Percentiles rank a stretch among this genome's conserved stretches.
Conservation (phyloP, 2,888 invertebrate species). For the Drosophila infuscata region DNA sequence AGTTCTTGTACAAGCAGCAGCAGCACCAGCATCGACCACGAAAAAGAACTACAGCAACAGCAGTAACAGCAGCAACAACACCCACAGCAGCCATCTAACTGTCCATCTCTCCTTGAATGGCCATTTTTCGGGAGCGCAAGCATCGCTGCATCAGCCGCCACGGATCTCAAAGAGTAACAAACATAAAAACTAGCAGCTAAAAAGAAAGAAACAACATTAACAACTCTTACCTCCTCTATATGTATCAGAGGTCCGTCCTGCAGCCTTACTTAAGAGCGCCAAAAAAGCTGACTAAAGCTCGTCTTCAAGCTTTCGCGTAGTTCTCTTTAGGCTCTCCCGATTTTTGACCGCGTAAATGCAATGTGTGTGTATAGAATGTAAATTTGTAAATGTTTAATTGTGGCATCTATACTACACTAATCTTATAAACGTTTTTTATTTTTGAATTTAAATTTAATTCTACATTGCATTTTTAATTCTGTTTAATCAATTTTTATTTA, state of each 20-base stretch:
- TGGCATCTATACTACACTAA: not conserved
- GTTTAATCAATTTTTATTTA: not conserved
- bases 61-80: constrained; percentile 30
- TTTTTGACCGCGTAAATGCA: not conserved
- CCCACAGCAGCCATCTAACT: constrained; percentile 56
- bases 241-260: not conserved
- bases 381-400: not conserved
- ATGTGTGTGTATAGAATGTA: not conserved
- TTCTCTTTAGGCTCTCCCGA: not conserved
- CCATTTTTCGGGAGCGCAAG: constrained; percentile 43
- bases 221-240: not conserved
- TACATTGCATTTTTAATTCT: not conserved
- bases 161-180: constrained; percentile 53
- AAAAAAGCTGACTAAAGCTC: not conserved
- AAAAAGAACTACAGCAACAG: constrained; percentile 33
- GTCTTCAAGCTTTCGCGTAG: not conserved
- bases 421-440: not conserved
- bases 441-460: not conserved
- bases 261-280: constrained; percentile 1
- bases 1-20: constrained; percentile 65
- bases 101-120: constrained; percentile 69
- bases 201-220: not conserved
- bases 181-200: constrained; percentile 18
- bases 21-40: constrained; percentile 40
- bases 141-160: constrained; percentile 39